Conservation (phyloP, 2,797 vertebrate genomes). For the Enteromius viviparus region DNA sequence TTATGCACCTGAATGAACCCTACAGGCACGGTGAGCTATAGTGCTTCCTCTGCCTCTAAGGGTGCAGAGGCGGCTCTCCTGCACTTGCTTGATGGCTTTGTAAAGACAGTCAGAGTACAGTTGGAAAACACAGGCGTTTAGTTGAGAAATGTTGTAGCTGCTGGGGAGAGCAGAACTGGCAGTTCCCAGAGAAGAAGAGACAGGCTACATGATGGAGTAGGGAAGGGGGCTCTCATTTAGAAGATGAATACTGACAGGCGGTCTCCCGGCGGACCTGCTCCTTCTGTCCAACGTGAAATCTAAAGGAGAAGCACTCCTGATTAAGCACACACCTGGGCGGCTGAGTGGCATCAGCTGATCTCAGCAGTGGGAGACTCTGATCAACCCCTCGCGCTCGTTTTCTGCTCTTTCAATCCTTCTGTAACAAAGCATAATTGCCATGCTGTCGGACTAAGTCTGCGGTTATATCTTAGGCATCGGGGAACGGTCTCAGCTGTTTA, state of each 20-base stretch:
- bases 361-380: slow-evolving; percentile 37
- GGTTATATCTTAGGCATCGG: slow-evolving; percentile 19
- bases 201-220: slow-evolving; percentile 65
- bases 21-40: slow-evolving; percentile 15
- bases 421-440: slow-evolving; percentile 47
- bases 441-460: slow-evolving; percentile 28
- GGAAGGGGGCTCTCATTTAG: slow-evolving; percentile 66
- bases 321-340: slow-evolving; percentile 64
- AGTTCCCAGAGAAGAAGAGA: slow-evolving; percentile 58
- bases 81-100: slow-evolving; percentile 51
- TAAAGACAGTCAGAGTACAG: slow-evolving; percentile 48
- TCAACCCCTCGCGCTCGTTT: slow-evolving; percentile 35
- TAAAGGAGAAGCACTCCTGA: slow-evolving; percentile 62
- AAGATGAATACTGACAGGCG: slow-evolving; percentile 68
- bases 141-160: slow-evolving; percentile 58
- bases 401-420: slow-evolving; percentile 43
- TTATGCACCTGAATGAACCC: slow-evolving; percentile 35
- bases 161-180: slow-evolving; percentile 57
- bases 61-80: slow-evolving; percentile 35
- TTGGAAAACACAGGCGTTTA: slow-evolving; percentile 38
- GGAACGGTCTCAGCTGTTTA: slow-evolving; percentile 15
- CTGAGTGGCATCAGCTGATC: slow-evolving; percentile 50
- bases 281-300: slow-evolving; percentile 64
- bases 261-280: slow-evolving; percentile 62
- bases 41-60: slow-evolving; percentile 45